Evolutionary conservation across 1,140 invertebrate species (phyloP).

Genomic region (Lysiphlebus fabarum): DNA sequence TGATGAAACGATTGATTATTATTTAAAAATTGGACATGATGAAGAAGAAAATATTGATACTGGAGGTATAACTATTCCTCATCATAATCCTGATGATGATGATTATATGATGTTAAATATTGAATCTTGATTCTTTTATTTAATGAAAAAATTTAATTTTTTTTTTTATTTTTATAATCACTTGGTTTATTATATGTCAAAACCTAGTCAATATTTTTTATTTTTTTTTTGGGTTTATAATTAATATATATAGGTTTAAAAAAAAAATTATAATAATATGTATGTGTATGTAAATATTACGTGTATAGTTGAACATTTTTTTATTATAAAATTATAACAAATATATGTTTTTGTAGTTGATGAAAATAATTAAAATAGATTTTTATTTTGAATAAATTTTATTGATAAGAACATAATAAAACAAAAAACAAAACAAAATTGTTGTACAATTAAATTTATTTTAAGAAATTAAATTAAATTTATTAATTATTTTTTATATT

Average conservation of each 20-base stretch:
- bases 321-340: too few species aligned
- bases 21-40: conserved; percentile 52
- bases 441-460: too few species aligned
- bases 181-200: not conserved
- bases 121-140: conserved; percentile 30
- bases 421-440: too few species aligned
- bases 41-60: conserved; percentile 60
- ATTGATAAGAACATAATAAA: too few species aligned
- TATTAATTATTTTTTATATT: too few species aligned
- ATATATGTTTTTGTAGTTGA: too few species aligned
- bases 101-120: conserved; percentile 30
- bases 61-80: conserved; percentile 64
- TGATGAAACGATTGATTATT: conserved; percentile 54
- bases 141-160: conserved; percentile 6
- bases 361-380: too few species aligned
- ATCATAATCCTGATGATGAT: conserved; percentile 46
- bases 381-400: too few species aligned
- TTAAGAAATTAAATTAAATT: too few species aligned
- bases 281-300: too few species aligned
- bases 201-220: conserved; percentile 9
- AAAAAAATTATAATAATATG: not conserved
- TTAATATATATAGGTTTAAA: not conserved
- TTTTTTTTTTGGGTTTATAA: not conserved
- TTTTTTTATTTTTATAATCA: not conserved
- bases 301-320: too few species aligned